phyloP scores from a whole-genome alignment of 2,888 invertebrate genomes.

The Dascillus cervinus region DNA sequence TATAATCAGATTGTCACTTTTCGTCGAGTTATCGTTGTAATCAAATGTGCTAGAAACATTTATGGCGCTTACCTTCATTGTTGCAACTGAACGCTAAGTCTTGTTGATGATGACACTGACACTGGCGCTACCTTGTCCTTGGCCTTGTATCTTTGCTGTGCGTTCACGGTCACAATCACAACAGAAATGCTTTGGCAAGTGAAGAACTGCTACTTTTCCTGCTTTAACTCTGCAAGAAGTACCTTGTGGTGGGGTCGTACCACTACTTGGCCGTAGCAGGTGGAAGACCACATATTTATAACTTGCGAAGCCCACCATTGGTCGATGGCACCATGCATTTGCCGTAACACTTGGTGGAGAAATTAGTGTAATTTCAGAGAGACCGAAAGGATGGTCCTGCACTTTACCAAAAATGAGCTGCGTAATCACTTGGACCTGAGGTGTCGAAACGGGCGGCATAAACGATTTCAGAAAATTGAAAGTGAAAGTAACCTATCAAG shows the following conservation, averaged over 20 bases:
- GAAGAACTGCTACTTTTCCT: slow-evolving; percentile 43
- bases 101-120: slow-evolving; percentile 36
- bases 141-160: slow-evolving; percentile 37
- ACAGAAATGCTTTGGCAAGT: slow-evolving; percentile 42
- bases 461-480: too few species aligned
- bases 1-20: too few species aligned
- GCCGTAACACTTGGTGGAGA: not conserved
- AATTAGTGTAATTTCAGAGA: not conserved
- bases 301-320: slow-evolving; percentile 30
- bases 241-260: slow-evolving; percentile 35
- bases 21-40: too few species aligned
- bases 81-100: too few species aligned
- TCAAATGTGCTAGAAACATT: too few species aligned
- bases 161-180: slow-evolving; percentile 42
- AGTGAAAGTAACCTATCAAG: too few species aligned
- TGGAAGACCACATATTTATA: slow-evolving; percentile 26
- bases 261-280: slow-evolving; percentile 35
- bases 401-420: too few species aligned
- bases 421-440: too few species aligned
- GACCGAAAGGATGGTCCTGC: too few species aligned
- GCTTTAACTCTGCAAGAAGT: slow-evolving; percentile 28
- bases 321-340: slow-evolving; percentile 20
- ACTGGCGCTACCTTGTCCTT: slow-evolving; percentile 33
- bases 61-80: too few species aligned
- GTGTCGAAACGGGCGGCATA: too few species aligned